Evolutionary conservation across 2,113 vertebrate species (phyloP).

Genomic region (Eidolon helvum): DNA sequence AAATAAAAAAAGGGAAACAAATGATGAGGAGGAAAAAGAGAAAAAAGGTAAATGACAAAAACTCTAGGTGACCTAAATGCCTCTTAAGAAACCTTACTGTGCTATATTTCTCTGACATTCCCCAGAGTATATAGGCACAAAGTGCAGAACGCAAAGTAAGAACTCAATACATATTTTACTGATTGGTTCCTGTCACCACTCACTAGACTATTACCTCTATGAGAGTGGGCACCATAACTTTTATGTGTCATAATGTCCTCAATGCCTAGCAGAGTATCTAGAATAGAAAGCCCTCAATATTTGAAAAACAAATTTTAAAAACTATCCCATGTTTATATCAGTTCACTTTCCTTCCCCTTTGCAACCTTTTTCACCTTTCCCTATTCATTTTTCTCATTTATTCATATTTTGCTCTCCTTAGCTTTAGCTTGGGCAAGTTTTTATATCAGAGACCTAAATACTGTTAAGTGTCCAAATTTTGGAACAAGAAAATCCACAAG

Average conservation of each 20-base stretch:
- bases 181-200: background rate
- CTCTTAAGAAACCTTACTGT: background rate
- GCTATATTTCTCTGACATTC: background rate
- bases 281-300: background rate
- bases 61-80: background rate
- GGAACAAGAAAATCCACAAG: background rate
- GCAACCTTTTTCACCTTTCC: background rate
- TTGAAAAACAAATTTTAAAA: background rate
- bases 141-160: background rate
- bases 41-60: background rate
- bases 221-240: background rate
- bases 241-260: background rate
- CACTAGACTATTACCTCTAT: background rate
- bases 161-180: background rate
- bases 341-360: constrained; percentile 8
- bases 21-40: background rate
- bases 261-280: background rate
- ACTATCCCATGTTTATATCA: constrained; percentile 13
- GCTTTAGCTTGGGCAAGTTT: background rate
- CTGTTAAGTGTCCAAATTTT: background rate
- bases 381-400: background rate
- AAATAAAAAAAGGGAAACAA: background rate
- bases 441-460: background rate
- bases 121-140: background rate
- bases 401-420: background rate